Conservation (phyloP, 2,797 vertebrate species). For the Martes flavigula region DNA sequence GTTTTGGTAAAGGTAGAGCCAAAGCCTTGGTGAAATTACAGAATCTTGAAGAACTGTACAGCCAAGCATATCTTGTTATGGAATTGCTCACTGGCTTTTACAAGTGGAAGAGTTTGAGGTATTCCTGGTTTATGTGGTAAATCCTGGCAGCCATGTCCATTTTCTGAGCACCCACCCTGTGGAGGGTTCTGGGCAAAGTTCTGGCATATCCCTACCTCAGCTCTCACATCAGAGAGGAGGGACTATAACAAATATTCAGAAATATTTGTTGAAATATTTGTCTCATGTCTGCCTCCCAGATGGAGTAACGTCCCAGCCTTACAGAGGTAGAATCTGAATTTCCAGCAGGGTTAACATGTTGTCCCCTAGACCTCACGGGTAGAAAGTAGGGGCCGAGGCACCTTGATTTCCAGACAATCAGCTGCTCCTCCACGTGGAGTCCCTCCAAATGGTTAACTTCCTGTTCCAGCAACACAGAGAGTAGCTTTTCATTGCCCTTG, state of each 20-base stretch:
- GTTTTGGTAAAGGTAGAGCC: background rate
- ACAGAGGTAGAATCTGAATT: background rate
- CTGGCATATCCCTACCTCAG: background rate
- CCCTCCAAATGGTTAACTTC: background rate
- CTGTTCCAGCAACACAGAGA: background rate
- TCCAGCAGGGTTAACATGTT: background rate
- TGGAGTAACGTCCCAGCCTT: background rate
- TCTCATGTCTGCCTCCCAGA: background rate
- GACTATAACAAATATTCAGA: background rate
- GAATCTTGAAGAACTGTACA: background rate
- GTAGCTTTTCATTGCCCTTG: background rate
- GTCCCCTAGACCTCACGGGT: background rate
- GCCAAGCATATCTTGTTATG: background rate
- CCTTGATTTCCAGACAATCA: background rate
- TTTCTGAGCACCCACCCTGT: background rate
- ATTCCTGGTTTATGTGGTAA: background rate
- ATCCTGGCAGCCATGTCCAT: background rate
- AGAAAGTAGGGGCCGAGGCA: background rate
- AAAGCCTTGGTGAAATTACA: background rate
- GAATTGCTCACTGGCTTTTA: background rate
- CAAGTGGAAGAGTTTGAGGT: background rate
- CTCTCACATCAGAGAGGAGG: background rate
- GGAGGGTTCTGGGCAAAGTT: background rate
- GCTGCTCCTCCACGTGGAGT: rapidly evolving
- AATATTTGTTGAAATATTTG: background rate